Evolutionary conservation across 2,113 vertebrate genomes (phyloP), one percentile per base, ranked within the genome.

Genomic region (Emberiza fucata): DNA sequence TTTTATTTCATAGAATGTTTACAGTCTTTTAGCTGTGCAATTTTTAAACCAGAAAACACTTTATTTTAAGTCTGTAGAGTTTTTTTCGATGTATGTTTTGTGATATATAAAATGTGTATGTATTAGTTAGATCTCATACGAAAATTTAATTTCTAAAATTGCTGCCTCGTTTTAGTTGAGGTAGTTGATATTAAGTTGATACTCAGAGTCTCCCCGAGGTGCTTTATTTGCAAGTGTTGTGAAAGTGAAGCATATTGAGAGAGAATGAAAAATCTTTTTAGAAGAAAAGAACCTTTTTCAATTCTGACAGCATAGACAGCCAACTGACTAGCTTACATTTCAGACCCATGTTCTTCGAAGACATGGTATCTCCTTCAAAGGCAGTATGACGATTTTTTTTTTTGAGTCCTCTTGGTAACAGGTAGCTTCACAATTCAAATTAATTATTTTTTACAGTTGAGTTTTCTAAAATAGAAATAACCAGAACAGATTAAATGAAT

Each of bases 271-370:
- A 53, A 1, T n/a, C 6, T 57, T 81, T 59, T 76, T 44, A 68
- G 33, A 50, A 63, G 10, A 47, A 51, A 75, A 47, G 6, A 73
- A 53, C 4, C 7, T 71, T 61, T 79, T 76, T 37, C 12, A 57
- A 9, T 79, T 73, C 20, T 12, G 5, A 13, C 28, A 15, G 9
- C 24, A 14, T 5, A 40, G 16, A 8, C 20, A 44, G 14, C 12
- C 8, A 50, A 1, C 47, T 40, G 8, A 59, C 31, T 71, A 21
- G 64, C 24, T 81, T 77, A 25, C 17, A 4, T 33, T 80, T 90
- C n/a, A 77, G 66, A 33, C 8, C 8, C 0, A 0, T 40, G n/a
- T 24, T 65, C 1, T 54, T 78, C 57, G 37, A 40, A 16, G 61
- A 8, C 7, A 5, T 31, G 4, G 3, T 50, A 33, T 0, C 11